Evolutionary conservation across 2,113 vertebrate species (phyloP), one percentile per base, ranked within the genome.

Genomic region (Salvelinus namaycush): DNA sequence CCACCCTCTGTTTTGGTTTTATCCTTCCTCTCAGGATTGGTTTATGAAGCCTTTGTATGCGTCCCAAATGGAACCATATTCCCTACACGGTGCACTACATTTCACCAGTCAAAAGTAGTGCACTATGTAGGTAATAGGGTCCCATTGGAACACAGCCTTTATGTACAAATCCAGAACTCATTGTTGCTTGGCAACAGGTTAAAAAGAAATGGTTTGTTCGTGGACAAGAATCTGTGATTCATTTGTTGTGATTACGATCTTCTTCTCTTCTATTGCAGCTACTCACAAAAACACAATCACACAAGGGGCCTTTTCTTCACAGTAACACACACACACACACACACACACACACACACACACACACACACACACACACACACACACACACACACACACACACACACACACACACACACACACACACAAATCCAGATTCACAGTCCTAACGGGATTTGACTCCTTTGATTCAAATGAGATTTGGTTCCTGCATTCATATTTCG

Each of bases 141-240:
- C 57, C 49, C 75, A 79, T 70, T 54, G 39, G 39, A 44, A 44
- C 51, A 54, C 51, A 54, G 14, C 20, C 59, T 77, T 66, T 69
- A 74, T 69, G 57, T 80, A 74, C 29, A 65, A 83, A 86, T 87
- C 73, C 81, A 87, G 87, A 88, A 84, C 73, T 71, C 68, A 80
- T 84, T 83, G 91, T 92, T 93, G 91, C 92, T 84, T 89, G 81
- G 92, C 90, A 93, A 93, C 92, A 70, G 81, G 81, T 76, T 66
- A 64, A 75, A 66, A 75, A 81, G 62, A 83, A 88, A 83, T 78
- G 2, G 87, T 79, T 70, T 77, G 65, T 78, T 86, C 75, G 70
- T 70, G 66, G 76, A 78, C 74, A 27, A 48, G 48, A 68, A 54
- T 81, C 68, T 64, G 59, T 39, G 71, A 83, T 84, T 82, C 67